Evolutionary conservation across 2,797 vertebrate species (phyloP).

Genomic region (Gambusia yucatana): DNA sequence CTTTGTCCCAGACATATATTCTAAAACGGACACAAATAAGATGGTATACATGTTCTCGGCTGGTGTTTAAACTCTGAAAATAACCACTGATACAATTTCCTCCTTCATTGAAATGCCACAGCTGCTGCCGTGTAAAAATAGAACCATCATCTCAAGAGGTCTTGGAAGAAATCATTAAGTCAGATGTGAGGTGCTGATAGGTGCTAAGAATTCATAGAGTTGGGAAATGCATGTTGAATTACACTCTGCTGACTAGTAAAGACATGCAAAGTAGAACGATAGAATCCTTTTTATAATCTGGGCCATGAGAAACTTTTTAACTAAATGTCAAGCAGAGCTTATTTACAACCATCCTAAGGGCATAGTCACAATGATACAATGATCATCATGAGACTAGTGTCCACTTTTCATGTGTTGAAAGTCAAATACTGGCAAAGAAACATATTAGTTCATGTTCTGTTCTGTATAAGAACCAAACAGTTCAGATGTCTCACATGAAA

Average conservation of each 20-base stretch:
- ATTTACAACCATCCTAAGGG: constrained; percentile 19
- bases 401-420: neutral
- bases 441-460: constrained; percentile 2
- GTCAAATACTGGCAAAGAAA: neutral
- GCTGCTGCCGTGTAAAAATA: constrained; percentile 80
- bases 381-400: constrained; percentile 4
- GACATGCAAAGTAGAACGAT: constrained; percentile 29
- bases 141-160: constrained; percentile 63
- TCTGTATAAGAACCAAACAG: constrained; percentile 5
- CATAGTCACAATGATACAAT: neutral
- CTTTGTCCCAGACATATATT: constrained; percentile 11
- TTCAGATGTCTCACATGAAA: neutral
- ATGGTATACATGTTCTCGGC: constrained; percentile 34
- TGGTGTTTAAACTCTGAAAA: constrained; percentile 73
- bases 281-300: constrained; percentile 29
- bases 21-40: constrained; percentile 6
- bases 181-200: constrained; percentile 60
- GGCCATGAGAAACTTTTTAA: constrained; percentile 23
- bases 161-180: constrained; percentile 69
- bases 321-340: constrained; percentile 47
- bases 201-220: constrained; percentile 40
- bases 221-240: constrained; percentile 33
- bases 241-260: constrained; percentile 18
- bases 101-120: constrained; percentile 69
- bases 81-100: constrained; percentile 74